Evolutionary conservation across 2,888 invertebrate genomes (phyloP).

Genomic region (Microctonus hyperodae): DNA sequence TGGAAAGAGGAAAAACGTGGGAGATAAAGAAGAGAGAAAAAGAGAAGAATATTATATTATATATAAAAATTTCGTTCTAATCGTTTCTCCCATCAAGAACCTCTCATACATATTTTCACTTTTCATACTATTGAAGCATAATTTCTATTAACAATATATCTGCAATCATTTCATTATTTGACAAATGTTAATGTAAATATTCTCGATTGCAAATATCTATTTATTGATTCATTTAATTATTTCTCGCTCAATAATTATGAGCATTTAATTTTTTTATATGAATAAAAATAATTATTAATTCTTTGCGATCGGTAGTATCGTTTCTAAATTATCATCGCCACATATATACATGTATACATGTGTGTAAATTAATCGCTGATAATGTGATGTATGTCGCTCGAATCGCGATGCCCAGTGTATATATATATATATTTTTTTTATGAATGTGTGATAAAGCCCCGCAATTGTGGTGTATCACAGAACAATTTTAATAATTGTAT

Average conservation of each 20-base stretch:
- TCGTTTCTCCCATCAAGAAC: constrained; percentile 45
- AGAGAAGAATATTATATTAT: constrained; percentile 1
- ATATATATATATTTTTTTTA: constrained; percentile 31
- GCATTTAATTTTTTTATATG: not conserved
- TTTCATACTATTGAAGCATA: constrained; percentile 16
- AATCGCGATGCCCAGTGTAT: constrained; percentile 20
- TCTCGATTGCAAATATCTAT: constrained; percentile 1
- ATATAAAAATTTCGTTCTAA: constrained; percentile 40
- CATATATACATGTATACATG: no score
- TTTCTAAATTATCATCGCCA: not conserved
- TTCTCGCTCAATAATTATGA: not conserved
- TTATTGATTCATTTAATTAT: not conserved
- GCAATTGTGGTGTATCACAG: constrained; percentile 63
- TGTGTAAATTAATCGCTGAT: not conserved
- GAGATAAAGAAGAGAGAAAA: constrained; percentile 30
- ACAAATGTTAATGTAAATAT: constrained; percentile 5
- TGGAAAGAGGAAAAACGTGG: constrained; percentile 6
- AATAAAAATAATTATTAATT: constrained; percentile 22
- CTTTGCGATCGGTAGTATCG: constrained; percentile 14
- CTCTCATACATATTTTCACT: constrained; percentile 36
- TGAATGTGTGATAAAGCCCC: constrained; percentile 62
- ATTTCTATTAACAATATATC: constrained; percentile 6
- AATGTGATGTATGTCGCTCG: constrained; percentile 1
- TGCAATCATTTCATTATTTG: constrained; percentile 6
- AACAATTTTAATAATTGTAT: constrained; percentile 61